Percentiles rank a stretch among this genome's conserved stretches.
phyloP scores from a whole-genome alignment of 1,140 invertebrate genomes.

The Hirudo medicinalis region DNA sequence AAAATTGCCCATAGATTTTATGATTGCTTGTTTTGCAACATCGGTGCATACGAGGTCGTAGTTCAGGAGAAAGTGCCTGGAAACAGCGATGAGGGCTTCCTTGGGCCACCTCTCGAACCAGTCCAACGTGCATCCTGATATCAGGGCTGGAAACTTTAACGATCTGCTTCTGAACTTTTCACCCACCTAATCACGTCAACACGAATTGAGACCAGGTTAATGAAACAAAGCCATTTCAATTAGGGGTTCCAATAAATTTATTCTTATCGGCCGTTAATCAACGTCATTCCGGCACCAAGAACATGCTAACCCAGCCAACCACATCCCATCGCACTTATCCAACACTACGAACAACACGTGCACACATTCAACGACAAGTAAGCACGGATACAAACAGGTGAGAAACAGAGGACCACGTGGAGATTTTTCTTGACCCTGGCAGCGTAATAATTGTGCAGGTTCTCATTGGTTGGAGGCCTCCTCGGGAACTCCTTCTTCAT shows the following conservation, averaged over 20 bases:
- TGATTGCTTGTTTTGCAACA: conserved; percentile 67
- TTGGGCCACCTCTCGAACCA: conserved; percentile 96
- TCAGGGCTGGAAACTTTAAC: conserved; percentile 80
- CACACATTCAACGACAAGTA: no score
- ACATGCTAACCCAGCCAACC: no score
- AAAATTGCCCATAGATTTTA: conserved; percentile 62
- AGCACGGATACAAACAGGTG: conserved; percentile 52
- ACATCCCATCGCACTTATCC: no score
- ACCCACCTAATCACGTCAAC: conserved; percentile 24
- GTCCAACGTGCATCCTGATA: conserved; percentile 89
- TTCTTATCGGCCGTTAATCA: no score
- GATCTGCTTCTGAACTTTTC: conserved; percentile 55
- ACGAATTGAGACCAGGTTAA: background rate
- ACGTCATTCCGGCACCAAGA: no score
- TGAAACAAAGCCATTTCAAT: no score
- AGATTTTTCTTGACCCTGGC: conserved; percentile 77
- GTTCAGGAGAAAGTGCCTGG: conserved; percentile 72
- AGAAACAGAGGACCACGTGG: conserved; percentile 89
- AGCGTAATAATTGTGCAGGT: conserved; percentile 84
- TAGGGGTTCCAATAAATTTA: no score
- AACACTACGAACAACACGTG: no score
- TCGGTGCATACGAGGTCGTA: conserved; percentile 74
- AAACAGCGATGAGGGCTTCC: conserved; percentile 80
- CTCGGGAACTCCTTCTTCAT: conserved; percentile 89
- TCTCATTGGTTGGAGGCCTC: conserved; percentile 69